Percentiles rank a stretch among this genome's conserved stretches.
These are phyloP conservation scores for Anneissia japonica DNA, from an alignment of 35 echinoderm and acorn worm species.

Conservation along the genomic window DNA sequence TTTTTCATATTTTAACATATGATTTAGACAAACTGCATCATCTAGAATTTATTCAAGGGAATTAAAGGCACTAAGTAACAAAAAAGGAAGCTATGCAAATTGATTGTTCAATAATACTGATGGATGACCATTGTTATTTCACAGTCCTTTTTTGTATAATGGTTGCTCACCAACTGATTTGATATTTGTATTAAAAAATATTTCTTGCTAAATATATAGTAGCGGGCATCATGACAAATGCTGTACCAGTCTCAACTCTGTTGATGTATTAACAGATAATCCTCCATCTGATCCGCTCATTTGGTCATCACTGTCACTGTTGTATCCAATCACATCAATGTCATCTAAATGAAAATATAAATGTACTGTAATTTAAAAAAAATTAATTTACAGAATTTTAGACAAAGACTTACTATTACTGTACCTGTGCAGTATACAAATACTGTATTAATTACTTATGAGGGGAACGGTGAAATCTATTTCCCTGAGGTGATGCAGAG, in stretches of 20 bases:
- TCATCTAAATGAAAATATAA: constrained; percentile 66
- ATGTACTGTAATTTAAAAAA: too few relatives aligned
- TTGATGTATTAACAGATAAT: neutral
- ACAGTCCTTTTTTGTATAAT: neutral
- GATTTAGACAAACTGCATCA: neutral
- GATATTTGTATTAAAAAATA: neutral
- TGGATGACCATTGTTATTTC: neutral
- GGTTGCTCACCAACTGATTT: neutral
- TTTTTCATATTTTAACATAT: neutral
- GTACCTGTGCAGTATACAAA: too few relatives aligned
- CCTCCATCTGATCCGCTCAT: constrained; percentile 44
- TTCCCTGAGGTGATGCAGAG: too few relatives aligned
- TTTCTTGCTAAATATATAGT: neutral
- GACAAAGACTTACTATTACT: too few relatives aligned
- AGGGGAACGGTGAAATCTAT: too few relatives aligned
- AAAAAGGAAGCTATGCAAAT: neutral
- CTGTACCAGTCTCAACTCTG: neutral
- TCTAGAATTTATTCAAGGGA: neutral
- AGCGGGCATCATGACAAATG: neutral
- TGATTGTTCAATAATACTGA: neutral
- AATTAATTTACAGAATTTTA: too few relatives aligned
- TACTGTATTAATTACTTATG: too few relatives aligned
- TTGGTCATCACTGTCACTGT: constrained; percentile 82
- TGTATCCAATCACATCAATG: constrained; percentile 92
- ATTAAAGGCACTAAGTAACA: neutral